phyloP scores from a whole-genome alignment of 2,797 vertebrate genomes.

The Bufotes viridis region DNA sequence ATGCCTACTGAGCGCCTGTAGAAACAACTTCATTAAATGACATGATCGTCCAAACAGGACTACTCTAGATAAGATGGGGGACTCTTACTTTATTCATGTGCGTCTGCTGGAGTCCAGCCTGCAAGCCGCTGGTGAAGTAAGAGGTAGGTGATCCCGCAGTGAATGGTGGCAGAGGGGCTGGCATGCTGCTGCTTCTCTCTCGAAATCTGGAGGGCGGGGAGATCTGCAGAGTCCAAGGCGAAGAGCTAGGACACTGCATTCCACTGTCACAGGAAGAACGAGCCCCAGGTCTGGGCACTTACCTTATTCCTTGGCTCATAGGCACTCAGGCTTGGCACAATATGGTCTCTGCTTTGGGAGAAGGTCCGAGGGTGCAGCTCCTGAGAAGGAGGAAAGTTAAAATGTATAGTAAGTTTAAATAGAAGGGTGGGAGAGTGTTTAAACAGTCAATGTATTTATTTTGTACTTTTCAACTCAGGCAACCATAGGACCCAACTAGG shows the following conservation, averaged over 20 bases:
- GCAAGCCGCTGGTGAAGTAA: conserved; percentile 80
- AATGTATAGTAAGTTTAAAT: too few species aligned
- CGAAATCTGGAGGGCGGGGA: conserved; percentile 67
- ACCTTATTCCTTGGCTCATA: conserved; percentile 71
- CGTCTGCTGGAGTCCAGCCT: conserved; percentile 74
- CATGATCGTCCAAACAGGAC: background rate
- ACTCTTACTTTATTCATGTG: conserved; percentile 84
- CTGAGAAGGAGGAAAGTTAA: conserved; percentile 42
- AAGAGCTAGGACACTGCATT: background rate
- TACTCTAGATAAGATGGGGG: background rate
- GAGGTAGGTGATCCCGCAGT: conserved; percentile 77
- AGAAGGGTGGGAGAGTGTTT: too few species aligned
- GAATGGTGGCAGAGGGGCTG: conserved; percentile 72
- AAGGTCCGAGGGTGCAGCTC: conserved; percentile 68
- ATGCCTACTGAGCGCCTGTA: conserved; percentile 84
- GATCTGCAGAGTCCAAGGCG: conserved; percentile 62
- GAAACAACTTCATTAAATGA: conserved; percentile 1
- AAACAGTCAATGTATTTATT: too few species aligned
- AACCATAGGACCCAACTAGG: too few species aligned
- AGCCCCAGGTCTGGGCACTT: background rate
- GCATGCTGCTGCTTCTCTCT: conserved; percentile 70
- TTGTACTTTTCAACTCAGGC: too few species aligned
- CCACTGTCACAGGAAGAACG: background rate
- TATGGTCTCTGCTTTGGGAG: conserved; percentile 66
- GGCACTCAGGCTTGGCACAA: conserved; percentile 60